A percentile compares a stretch with the other conserved stretches of the same genome.
Evolutionary conservation across 2,888 invertebrate genomes (phyloP).

Genomic region (Deilephila porcellus): DNA sequence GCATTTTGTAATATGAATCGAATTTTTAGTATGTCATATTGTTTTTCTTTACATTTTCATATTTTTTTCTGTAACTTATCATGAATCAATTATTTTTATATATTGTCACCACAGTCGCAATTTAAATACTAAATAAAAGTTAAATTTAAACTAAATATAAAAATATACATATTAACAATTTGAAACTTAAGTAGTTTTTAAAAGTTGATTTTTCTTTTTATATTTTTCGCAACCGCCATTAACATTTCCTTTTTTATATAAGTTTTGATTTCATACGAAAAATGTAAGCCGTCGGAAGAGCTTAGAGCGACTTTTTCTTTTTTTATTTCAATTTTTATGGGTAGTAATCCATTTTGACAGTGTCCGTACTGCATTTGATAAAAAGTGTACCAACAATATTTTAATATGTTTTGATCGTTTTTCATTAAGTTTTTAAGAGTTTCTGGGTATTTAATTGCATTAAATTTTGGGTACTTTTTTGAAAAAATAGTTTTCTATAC

Average conservation of each 20-base stretch:
- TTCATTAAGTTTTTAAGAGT: too few species aligned
- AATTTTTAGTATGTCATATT: neutral
- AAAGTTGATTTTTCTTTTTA: neutral
- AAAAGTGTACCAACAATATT: too few species aligned
- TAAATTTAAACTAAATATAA: neutral
- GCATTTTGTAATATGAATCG: too few species aligned
- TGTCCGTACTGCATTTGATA: too few species aligned
- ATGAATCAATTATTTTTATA: neutral
- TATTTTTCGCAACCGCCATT: neutral
- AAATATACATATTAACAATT: neutral
- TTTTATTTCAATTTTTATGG: neutral
- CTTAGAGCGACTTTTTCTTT: neutral
- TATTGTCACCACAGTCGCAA: slow-evolving; percentile 3
- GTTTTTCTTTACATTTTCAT: neutral
- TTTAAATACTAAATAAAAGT: neutral
- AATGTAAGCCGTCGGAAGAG: neutral
- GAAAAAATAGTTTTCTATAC: too few species aligned
- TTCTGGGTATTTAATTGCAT: too few species aligned
- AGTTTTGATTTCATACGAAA: neutral
- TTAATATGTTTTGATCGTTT: too few species aligned
- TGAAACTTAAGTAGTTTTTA: neutral
- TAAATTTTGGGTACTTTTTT: too few species aligned
- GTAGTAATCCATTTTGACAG: too few species aligned
- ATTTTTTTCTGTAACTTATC: neutral
- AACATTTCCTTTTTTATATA: neutral